Conservation (phyloP, 2,888 invertebrate species). For the Cheilosia grossa region DNA sequence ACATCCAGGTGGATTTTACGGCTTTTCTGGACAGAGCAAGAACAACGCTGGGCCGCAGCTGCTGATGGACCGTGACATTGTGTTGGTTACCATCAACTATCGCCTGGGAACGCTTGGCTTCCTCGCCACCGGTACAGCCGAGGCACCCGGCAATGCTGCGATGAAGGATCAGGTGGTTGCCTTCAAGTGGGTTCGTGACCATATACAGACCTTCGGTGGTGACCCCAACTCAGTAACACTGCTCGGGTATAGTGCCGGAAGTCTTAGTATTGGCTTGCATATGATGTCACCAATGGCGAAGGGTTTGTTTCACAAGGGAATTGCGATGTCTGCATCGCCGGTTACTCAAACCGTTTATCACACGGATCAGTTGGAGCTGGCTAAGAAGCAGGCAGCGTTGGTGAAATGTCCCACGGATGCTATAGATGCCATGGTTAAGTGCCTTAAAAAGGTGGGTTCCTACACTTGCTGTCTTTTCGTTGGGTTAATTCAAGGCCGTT, state of each 20-base stretch:
- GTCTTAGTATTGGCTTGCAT: constrained; percentile 84
- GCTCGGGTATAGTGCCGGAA: constrained; percentile 85
- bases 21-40: constrained; percentile 85
- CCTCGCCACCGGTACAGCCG: constrained; percentile 86
- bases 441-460: constrained; percentile 84
- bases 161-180: constrained; percentile 88
- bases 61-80: constrained; percentile 86
- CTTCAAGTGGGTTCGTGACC: constrained; percentile 86
- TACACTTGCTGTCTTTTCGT: background rate
- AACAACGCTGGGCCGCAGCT: constrained; percentile 84
- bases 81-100: constrained; percentile 87
- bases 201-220: constrained; percentile 88
- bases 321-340: constrained; percentile 87
- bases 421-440: constrained; percentile 84
- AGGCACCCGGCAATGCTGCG: constrained; percentile 88
- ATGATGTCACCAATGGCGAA: constrained; percentile 87
- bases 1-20: constrained; percentile 87
- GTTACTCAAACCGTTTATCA: constrained; percentile 84
- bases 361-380: constrained; percentile 84
- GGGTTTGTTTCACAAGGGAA: constrained; percentile 88
- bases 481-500: background rate
- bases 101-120: constrained; percentile 85
- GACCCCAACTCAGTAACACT: constrained; percentile 87
- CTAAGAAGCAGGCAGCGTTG: constrained; percentile 86
- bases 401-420: constrained; percentile 84